Conservation (phyloP, 1,140 invertebrate species). For the Drosophila orena region DNA sequence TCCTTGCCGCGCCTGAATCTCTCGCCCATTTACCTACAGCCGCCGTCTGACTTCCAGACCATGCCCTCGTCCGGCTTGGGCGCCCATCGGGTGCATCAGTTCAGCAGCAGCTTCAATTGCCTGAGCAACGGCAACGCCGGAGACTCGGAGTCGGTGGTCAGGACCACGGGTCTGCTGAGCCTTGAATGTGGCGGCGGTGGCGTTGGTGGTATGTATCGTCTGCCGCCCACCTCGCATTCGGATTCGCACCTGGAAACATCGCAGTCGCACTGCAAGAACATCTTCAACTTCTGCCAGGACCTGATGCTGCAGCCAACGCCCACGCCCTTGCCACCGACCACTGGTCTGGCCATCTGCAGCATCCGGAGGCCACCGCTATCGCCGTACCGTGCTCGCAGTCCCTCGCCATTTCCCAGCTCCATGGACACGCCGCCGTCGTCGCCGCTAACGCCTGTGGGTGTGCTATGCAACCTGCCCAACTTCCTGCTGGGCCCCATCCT, state of each 20-base stretch:
- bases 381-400: conserved; percentile 74
- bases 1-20: conserved; percentile 64
- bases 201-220: conserved; percentile 42
- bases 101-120: conserved; percentile 78
- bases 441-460: conserved; percentile 75
- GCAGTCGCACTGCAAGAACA: conserved; percentile 68
- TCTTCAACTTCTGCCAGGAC: conserved; percentile 81
- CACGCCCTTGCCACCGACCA: conserved; percentile 8
- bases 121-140: conserved; percentile 54
- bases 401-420: conserved; percentile 72
- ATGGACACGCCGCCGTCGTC: conserved; percentile 81
- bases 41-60: conserved; percentile 49
- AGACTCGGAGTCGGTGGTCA: conserved; percentile 2
- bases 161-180: conserved; percentile 24
- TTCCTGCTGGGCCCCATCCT: conserved; percentile 87
- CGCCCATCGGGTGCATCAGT: conserved; percentile 49
- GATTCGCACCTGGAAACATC: conserved; percentile 74
- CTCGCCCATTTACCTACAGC: conserved; percentile 76
- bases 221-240: conserved; percentile 66
- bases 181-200: conserved; percentile 29
- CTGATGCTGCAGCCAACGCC: conserved; percentile 60
- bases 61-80: conserved; percentile 15
- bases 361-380: conserved; percentile 73
- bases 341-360: conserved; percentile 48
- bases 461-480: conserved; percentile 85